Percentiles rank a stretch among this genome's conserved stretches.
Conservation (phyloP, 2,113 vertebrate genomes). For the Oenanthe melanoleuca region DNA sequence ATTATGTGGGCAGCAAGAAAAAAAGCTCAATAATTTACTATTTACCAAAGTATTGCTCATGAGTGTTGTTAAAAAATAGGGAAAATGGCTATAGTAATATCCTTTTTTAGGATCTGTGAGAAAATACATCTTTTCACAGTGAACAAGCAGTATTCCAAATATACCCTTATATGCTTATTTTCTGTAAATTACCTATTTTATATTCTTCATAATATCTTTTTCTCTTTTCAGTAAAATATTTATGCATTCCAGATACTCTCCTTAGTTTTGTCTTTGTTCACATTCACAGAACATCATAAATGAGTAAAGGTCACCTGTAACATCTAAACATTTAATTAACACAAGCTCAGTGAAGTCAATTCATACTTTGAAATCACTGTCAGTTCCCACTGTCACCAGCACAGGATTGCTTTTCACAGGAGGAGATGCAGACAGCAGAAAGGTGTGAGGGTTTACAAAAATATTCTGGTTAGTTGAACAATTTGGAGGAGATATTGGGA, state of each 20-base stretch:
- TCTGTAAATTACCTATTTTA: neutral
- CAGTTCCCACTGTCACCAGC: neutral
- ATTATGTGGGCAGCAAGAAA: neutral
- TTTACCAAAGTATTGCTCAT: neutral
- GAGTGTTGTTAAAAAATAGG: neutral
- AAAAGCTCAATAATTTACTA: neutral
- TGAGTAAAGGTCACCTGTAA: slow-evolving; percentile 9
- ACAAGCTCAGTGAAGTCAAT: neutral
- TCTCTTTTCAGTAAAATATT: neutral
- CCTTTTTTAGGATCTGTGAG: neutral
- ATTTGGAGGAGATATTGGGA: neutral
- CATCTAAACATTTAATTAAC: slow-evolving; percentile 52
- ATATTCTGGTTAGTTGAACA: neutral
- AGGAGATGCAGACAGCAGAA: neutral
- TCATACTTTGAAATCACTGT: slow-evolving; percentile 16
- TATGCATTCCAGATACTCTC: neutral
- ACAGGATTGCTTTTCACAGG: neutral
- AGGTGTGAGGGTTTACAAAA: neutral
- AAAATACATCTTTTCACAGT: neutral
- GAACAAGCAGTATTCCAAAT: neutral
- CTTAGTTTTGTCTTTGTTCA: slow-evolving; percentile 14
- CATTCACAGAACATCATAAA: neutral
- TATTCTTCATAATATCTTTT: neutral
- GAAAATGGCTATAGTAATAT: neutral
- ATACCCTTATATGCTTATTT: neutral